Evolutionary conservation across 2,888 invertebrate genomes (phyloP).

Genomic region (Ceramica pisi): DNA sequence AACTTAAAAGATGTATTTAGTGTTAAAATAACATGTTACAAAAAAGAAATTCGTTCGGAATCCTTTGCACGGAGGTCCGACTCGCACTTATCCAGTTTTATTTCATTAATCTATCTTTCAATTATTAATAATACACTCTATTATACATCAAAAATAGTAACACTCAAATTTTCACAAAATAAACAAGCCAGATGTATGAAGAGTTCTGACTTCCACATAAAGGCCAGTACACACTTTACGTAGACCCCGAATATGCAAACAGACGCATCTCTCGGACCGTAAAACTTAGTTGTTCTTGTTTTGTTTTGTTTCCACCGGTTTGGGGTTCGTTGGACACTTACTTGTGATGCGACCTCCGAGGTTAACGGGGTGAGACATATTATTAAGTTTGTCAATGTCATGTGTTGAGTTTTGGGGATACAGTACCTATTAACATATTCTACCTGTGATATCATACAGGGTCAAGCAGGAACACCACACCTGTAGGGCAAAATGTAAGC

Average conservation of each 20-base stretch:
- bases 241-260: slow-evolving; percentile 43
- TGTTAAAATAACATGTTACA: too few species aligned
- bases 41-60: too few species aligned
- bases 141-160: too few species aligned
- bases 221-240: slow-evolving; percentile 17
- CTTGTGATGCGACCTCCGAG: slow-evolving; percentile 48
- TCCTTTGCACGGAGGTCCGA: too few species aligned
- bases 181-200: slow-evolving; percentile 42
- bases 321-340: slow-evolving; percentile 30
- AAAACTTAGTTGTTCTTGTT: slow-evolving; percentile 60
- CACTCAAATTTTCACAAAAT: too few species aligned
- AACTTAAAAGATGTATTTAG: too few species aligned
- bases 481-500: background rate
- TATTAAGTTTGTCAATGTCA: slow-evolving; percentile 38
- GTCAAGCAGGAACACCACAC: background rate
- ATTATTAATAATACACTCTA: too few species aligned
- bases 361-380: slow-evolving; percentile 39
- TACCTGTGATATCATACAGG: slow-evolving; percentile 7
- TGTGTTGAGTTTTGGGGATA: slow-evolving; percentile 13
- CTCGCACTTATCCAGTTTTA: too few species aligned
- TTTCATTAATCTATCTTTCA: too few species aligned
- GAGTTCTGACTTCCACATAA: slow-evolving; percentile 11
- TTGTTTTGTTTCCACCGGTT: slow-evolving; percentile 44
- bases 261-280: slow-evolving; percentile 48
- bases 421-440: background rate